phyloP scores from a whole-genome alignment of 2,113 vertebrate species.

The Astur gentilis region DNA sequence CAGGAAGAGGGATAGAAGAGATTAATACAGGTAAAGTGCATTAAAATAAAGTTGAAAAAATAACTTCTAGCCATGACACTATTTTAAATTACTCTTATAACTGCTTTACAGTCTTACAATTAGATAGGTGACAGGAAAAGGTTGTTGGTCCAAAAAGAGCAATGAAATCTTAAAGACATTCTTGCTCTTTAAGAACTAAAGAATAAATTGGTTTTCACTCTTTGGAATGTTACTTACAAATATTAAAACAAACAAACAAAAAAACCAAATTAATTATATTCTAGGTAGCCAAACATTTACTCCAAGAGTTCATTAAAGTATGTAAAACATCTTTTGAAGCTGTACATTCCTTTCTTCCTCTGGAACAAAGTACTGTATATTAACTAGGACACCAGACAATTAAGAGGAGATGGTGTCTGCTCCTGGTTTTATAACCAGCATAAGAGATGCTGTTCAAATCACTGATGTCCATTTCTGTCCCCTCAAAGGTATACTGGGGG shows the following conservation, averaged over 20 bases:
- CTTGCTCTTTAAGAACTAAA: neutral
- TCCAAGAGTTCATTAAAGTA: neutral
- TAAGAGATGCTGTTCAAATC: neutral
- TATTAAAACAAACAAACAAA: neutral
- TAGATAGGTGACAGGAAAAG: neutral
- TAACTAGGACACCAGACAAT: neutral
- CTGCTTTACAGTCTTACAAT: neutral
- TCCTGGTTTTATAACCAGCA: neutral
- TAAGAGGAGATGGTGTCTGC: neutral
- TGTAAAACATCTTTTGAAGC: neutral
- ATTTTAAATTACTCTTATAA: neutral
- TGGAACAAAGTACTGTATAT: neutral
- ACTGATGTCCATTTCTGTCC: neutral
- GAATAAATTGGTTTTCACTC: neutral
- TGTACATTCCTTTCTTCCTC: neutral
- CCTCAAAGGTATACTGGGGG: neutral
- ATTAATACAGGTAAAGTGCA: neutral
- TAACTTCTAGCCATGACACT: neutral
- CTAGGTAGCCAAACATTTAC: neutral
- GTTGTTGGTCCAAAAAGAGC: neutral
- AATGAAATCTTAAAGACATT: neutral
- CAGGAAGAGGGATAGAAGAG: neutral
- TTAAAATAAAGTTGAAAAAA: neutral
- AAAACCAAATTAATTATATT: neutral
- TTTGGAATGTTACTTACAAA: neutral